Base-by-base conservation (phyloP, 2,797 vertebrate species). In the Peromyscus attwateri region DNA sequence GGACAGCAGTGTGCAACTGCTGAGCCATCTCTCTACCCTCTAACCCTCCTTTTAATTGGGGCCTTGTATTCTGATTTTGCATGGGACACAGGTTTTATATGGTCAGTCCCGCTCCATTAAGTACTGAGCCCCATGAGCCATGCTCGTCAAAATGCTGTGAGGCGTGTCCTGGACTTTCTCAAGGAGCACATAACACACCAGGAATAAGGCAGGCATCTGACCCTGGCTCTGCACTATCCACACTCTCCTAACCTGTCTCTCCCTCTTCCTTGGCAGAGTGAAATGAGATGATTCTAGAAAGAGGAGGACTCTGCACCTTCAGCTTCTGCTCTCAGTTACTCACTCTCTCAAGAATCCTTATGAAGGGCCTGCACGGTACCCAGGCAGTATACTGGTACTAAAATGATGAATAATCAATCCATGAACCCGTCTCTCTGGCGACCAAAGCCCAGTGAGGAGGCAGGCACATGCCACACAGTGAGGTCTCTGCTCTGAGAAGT, bases 391-490 rank as follows among this genome's bases (percentile, higher is more conserved):
- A 80, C 89, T 70, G 55, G 55, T 75, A 88, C 94, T 57, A 89
- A 76, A 92, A 64, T 27, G 40, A 75, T 96, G 97, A 95, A 55
- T 95, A 92, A 96, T 34, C 25, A 92, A 96, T 34, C 25, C 55
- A 21, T 1, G 3, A 79, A 19, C 85, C 83, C 31, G 43, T 23
- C 85, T 84, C 93, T 93, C 76, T 34, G 60, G 81, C 81, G 73
- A 43, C n/a, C 43, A 40, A 3, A n/a, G 88, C 37, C 60, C 37
- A 34, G 46, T 0, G 3, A 66, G 57, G 87, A 87, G 37, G 75
- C 55, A 75, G 77, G 57, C n/a, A 81, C 13, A 55, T 82, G 17
- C 12, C 31, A 17, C 31, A 70, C 7, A n/a, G 25, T 14, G 27
- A 1, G 64, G 70, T 49, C 79, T 49, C 55, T 46, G 17, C 52